Evolutionary conservation across 2,797 vertebrate genomes (phyloP).

Genomic region (Urophycis tenuis): DNA sequence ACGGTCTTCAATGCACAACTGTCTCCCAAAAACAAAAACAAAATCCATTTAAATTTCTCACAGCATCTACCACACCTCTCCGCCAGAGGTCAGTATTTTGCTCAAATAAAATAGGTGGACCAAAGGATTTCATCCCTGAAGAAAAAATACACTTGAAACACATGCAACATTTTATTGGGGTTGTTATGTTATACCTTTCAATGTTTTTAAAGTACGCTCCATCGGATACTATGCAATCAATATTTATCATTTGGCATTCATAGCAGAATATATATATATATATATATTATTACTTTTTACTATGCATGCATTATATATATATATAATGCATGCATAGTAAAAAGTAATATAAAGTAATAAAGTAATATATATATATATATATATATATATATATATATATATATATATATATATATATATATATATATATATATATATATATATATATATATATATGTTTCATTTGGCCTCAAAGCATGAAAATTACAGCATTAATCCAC

Average conservation of each 20-base stretch:
- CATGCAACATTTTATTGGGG: background rate
- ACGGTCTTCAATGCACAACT: background rate
- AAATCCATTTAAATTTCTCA: background rate
- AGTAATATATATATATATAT: no score
- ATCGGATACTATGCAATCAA: background rate
- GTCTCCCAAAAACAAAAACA: background rate
- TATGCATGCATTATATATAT: no score
- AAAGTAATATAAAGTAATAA: no score
- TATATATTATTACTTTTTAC: no score
- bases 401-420: no score
- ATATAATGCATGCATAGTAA: no score
- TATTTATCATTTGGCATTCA: background rate
- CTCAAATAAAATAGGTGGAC: background rate
- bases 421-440: no score
- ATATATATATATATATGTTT: no score
- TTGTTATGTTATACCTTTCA: background rate
- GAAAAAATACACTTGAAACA: background rate
- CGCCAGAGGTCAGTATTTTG: background rate
- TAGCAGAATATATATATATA: background rate
- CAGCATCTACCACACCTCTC: background rate
- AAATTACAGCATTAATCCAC: background rate
- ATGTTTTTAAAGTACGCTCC: background rate
- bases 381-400: no score
- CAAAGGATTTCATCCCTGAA: background rate
- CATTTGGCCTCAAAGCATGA: background rate